A percentile compares a stretch with the other conserved stretches of the same genome.
Evolutionary conservation across 2,113 vertebrate genomes (phyloP).

Genomic region (Sclerurus mexicanus): DNA sequence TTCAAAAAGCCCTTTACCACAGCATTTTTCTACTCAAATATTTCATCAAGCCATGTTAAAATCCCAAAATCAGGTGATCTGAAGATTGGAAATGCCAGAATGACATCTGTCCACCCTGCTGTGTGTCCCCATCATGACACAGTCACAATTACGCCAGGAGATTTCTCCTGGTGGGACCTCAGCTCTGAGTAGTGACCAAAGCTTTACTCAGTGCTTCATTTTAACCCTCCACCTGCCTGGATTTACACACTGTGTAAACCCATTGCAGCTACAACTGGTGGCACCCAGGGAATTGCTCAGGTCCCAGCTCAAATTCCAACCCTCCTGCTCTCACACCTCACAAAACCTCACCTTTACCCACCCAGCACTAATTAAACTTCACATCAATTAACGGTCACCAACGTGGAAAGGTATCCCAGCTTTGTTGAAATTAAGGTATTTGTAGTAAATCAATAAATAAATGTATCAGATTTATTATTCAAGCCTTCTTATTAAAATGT

Average conservation of each 20-base stretch:
- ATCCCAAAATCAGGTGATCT: background rate
- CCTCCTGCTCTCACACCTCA: background rate
- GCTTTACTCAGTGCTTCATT: background rate
- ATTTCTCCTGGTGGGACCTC: background rate
- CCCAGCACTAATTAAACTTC: background rate
- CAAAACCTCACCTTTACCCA: background rate
- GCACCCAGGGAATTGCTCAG: background rate
- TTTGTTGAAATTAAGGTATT: background rate
- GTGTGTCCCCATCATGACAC: background rate
- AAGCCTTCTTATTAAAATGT: background rate
- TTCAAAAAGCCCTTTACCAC: background rate
- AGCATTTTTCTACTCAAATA: background rate
- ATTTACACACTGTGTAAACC: background rate
- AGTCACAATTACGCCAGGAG: accelerated
- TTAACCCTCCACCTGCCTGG: background rate
- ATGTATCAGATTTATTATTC: background rate
- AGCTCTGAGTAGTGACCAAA: background rate
- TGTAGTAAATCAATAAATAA: background rate
- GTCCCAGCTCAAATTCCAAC: background rate
- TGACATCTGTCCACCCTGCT: background rate
- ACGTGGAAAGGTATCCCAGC: background rate
- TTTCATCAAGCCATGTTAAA: background rate
- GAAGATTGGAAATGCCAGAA: background rate
- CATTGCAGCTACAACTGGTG: background rate
- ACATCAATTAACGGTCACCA: background rate